Conservation (phyloP, 1,140 invertebrate species). For the Solen grandis region DNA sequence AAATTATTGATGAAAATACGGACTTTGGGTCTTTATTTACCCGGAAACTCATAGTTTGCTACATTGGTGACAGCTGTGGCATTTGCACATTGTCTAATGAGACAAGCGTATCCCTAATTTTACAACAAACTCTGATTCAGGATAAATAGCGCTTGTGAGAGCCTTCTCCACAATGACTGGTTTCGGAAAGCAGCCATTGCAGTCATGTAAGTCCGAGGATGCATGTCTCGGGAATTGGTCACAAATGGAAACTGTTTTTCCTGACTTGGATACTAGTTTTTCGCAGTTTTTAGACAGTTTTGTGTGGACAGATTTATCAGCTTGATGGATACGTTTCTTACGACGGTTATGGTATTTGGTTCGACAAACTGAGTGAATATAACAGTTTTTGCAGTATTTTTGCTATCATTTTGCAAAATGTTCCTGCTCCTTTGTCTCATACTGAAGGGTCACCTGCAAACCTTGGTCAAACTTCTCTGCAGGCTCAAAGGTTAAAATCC, state of each 20-base stretch:
- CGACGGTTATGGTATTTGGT: neutral
- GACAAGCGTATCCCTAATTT: neutral
- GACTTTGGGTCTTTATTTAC: no score
- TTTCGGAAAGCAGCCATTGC: conserved; percentile 6
- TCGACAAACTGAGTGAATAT: neutral
- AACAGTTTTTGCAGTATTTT: neutral
- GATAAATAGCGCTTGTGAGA: neutral
- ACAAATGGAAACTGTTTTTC: no score
- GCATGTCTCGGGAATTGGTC: no score
- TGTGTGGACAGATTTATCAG: no score
- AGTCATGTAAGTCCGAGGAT: no score
- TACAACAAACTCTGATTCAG: neutral
- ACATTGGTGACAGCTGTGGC: conserved; percentile 51
- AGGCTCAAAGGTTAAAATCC: neutral
- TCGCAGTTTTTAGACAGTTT: no score
- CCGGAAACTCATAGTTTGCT: no score
- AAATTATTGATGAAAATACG: no score
- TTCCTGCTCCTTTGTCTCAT: neutral
- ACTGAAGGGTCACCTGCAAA: neutral
- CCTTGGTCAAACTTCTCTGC: neutral
- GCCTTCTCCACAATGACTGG: no score
- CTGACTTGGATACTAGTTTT: no score
- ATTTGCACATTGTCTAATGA: neutral
- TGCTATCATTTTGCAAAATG: no score
- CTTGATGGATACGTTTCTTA: neutral